Evolutionary conservation across 2,797 vertebrate genomes (phyloP).

Genomic region (Gephyroberyx darwinii): DNA sequence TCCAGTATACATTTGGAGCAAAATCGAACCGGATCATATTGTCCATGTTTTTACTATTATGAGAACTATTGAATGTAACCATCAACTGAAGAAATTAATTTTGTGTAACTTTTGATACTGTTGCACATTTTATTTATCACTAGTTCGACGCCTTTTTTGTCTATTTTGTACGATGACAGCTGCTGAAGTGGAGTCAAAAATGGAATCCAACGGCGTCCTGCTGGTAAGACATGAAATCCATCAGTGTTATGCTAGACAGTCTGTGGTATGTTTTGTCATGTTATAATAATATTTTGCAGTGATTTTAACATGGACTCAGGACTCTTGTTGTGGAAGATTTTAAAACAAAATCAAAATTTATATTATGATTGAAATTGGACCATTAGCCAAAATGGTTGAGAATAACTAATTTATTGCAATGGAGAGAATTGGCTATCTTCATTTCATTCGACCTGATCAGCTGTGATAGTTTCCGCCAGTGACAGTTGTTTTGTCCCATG

Average conservation of each 20-base stretch:
- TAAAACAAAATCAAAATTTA: background rate
- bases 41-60: conserved; percentile 3
- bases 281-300: background rate
- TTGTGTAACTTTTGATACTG: conserved; percentile 10
- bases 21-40: conserved; percentile 36
- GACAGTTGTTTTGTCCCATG: background rate
- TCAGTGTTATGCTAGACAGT: background rate
- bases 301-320: background rate
- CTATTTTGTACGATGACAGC: conserved; percentile 36
- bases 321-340: too few species aligned
- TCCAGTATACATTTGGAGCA: conserved; percentile 44
- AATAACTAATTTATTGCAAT: background rate
- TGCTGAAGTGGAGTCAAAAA: conserved; percentile 44
- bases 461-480: background rate
- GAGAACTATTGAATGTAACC: conserved; percentile 11
- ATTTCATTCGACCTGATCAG: too few species aligned
- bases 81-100: background rate
- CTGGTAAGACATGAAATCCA: conserved; percentile 51
- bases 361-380: background rate
- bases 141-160: background rate
- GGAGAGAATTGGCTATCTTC: background rate
- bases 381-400: background rate
- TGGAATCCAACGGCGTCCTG: conserved; percentile 27
- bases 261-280: too few species aligned
- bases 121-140: conserved; percentile 5